Evolutionary conservation across 2,888 invertebrate species (phyloP).

Genomic region (Choristoneura rosaceana): DNA sequence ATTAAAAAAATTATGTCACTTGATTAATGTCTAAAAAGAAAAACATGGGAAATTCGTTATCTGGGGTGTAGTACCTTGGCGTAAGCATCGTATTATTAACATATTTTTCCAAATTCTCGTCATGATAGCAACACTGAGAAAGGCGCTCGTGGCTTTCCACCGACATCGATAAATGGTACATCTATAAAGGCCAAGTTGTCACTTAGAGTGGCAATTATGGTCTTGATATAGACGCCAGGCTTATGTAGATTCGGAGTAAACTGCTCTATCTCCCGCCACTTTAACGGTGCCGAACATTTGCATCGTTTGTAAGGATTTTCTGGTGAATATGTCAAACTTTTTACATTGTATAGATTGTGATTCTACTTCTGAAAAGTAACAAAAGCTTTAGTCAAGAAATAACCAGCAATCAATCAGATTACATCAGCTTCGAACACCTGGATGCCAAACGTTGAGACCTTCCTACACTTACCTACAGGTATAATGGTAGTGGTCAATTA

Average conservation of each 20-base stretch:
- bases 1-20: no score
- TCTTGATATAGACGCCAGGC: neutral
- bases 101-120: neutral
- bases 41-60: no score
- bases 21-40: no score
- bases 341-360: neutral
- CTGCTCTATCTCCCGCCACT: neutral
- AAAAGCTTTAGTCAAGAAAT: no score
- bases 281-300: neutral
- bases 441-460: no score
- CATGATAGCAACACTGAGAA: neutral
- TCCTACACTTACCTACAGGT: no score
- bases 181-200: conserved; percentile 10
- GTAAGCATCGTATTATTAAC: no score
- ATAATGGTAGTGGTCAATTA: no score
- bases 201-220: conserved; percentile 16
- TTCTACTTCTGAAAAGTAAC: no score
- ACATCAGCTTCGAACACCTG: no score
- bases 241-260: conserved; percentile 4
- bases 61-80: no score
- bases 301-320: neutral
- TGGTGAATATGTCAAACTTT: neutral
- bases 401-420: no score
- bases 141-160: neutral
- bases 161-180: conserved; percentile 21